Base-by-base conservation (phyloP, 2,113 vertebrate species). In the Proteles cristata region DNA sequence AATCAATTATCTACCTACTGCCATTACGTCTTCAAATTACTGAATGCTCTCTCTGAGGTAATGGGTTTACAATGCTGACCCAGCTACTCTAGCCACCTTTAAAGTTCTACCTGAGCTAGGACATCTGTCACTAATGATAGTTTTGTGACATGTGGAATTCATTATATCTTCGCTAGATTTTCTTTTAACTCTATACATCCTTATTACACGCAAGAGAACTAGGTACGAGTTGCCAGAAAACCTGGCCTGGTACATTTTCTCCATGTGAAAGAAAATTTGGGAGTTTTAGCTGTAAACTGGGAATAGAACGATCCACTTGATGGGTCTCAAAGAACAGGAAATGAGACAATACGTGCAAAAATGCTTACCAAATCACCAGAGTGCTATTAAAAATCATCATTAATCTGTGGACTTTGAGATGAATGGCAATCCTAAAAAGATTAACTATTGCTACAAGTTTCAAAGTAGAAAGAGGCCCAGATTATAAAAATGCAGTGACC, bases 241-340 rank as follows among this genome's bases (percentile, higher is more conserved):
- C 15, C 39, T 35, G 58, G 86, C 21, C 69, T 96, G 63, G 43
- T 74, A 89, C 26, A 79, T 33, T 96, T 87, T 80, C 93, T 76
- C 74, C 83, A 50, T 96, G 53, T 63, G 39, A 96, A 66, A 61
- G 43, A 93, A 90, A 92, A 96, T 93, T 96, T 82, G 92, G 35
- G 35, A 94, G 35, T 97, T 63, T 95, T 45, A 94, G 76, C 65
- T 96, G 31, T 88, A 97, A 96, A 92, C 43, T 81, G 69, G 11
- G 35, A 97, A 97, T 84, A 90, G 84, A 97, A 94, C 45, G 31
- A 89, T 61, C 55, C 16, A 81, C n/a, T 95, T 35, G 61, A 48
- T 61, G 53, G 48, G n/a, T 84, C 3, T 1, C 39, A 86, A 96
- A 86, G 39, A 95, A 95, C 6, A 97, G 35, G 35, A 93, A 97